These are phyloP conservation scores for Camponotus vicinus DNA, from an alignment of 1,140 invertebrate species.

Conservation along the genomic window DNA sequence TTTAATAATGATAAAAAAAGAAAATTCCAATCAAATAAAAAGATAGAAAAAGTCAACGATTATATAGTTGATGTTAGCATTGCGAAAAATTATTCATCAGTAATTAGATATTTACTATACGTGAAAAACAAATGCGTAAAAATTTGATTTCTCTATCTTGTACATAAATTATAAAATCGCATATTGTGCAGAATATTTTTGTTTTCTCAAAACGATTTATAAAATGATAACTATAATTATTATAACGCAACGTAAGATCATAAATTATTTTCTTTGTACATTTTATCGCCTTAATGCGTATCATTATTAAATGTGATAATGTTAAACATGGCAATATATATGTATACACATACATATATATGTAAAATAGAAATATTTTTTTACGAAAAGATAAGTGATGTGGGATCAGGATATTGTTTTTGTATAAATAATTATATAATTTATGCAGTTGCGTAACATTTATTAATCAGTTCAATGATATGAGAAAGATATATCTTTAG, in stretches of 20 bases:
- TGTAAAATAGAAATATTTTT: background rate
- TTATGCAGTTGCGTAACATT: constrained; percentile 50
- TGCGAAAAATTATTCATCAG: background rate
- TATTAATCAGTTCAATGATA: constrained; percentile 51
- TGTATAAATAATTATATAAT: constrained; percentile 11
- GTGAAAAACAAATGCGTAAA: too few relatives aligned
- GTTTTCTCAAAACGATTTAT: background rate
- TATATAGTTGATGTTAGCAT: background rate
- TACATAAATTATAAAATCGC: background rate
- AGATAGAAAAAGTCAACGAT: background rate
- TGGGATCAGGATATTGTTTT: background rate
- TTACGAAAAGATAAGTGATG: background rate
- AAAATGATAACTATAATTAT: constrained; percentile 2
- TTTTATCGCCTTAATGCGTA: constrained; percentile 10
- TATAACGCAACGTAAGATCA: background rate
- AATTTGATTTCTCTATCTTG: background rate
- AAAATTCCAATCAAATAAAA: background rate
- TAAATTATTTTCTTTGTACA: background rate
- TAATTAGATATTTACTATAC: background rate
- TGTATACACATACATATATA: background rate
- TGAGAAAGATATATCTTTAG: constrained; percentile 27
- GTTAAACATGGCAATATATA: background rate
- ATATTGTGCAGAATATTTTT: background rate
- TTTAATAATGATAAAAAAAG: background rate
- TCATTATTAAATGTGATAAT: background rate